phyloP scores from a whole-genome alignment of 2,113 vertebrate species.

The Chloropsis hardwickii region DNA sequence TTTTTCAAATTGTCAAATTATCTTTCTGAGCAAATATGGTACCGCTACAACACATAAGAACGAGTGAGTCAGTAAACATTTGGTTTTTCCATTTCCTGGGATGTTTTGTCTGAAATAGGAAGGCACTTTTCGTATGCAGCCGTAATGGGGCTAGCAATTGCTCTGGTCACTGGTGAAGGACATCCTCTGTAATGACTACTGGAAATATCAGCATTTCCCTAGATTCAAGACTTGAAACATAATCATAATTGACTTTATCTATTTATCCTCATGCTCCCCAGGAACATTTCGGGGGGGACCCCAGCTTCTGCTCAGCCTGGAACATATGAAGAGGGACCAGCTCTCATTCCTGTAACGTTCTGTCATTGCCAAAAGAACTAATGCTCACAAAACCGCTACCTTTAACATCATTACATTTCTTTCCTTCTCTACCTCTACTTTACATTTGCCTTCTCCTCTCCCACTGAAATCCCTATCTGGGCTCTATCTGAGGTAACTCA shows the following conservation, averaged over 20 bases:
- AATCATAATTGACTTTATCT: neutral
- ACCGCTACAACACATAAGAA: neutral
- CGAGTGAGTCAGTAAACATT: neutral
- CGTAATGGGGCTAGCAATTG: neutral
- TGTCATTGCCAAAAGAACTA: neutral
- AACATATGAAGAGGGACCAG: neutral
- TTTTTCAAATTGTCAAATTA: neutral
- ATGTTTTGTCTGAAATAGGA: neutral
- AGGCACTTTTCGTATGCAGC: neutral
- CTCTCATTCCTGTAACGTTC: neutral
- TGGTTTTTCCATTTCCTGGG: neutral
- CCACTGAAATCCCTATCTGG: neutral
- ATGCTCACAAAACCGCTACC: neutral
- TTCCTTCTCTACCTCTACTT: neutral
- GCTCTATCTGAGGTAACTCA: neutral
- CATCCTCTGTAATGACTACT: neutral
- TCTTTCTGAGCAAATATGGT: neutral
- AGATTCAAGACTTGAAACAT: neutral
- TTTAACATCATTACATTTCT: neutral
- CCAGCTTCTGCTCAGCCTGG: neutral
- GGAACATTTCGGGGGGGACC: rapidly evolving
- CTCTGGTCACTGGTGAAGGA: neutral
- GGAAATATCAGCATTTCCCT: neutral
- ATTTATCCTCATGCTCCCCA: neutral
- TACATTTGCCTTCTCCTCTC: neutral